These are phyloP conservation scores for Sebastes steindachneri DNA, from an alignment of 2,797 vertebrate genomes.

Conservation along the genomic window DNA sequence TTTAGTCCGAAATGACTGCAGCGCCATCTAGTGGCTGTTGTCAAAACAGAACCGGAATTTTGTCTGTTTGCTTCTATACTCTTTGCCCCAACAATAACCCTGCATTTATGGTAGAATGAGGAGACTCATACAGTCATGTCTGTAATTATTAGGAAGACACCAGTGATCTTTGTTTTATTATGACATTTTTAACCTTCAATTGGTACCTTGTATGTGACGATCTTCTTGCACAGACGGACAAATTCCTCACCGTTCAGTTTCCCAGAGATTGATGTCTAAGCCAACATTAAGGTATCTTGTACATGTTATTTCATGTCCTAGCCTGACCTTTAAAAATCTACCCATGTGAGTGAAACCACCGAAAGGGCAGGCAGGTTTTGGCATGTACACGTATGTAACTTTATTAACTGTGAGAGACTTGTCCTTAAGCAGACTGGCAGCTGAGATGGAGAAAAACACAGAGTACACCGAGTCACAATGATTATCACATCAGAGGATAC, in stretches of 20 bases:
- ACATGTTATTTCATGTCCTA: not conserved
- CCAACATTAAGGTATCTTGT: constrained; percentile 27
- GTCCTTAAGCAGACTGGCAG: too few relatives aligned
- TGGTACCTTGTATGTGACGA: constrained; percentile 57
- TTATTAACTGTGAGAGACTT: not conserved
- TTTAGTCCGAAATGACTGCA: too few relatives aligned
- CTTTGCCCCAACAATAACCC: not conserved
- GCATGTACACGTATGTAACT: not conserved
- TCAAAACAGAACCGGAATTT: too few relatives aligned
- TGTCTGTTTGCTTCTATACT: too few relatives aligned
- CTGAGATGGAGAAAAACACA: not conserved
- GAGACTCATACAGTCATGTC: not conserved
- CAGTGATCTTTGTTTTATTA: not conserved
- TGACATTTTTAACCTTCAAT: not conserved
- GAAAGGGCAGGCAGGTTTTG: not conserved
- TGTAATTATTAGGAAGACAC: not conserved
- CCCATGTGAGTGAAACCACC: not conserved
- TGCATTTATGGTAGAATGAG: not conserved
- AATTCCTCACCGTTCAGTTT: constrained; percentile 66
- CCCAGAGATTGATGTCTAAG: constrained; percentile 64
- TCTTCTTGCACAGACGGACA: constrained; percentile 58
- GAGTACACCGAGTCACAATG: not conserved
- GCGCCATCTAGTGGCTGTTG: too few relatives aligned
- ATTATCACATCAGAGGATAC: constrained; percentile 83
- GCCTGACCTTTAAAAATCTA: not conserved